phyloP scores from a whole-genome alignment of 64 coral and sea anemone species.

The Catalaphyllia jardinei region DNA sequence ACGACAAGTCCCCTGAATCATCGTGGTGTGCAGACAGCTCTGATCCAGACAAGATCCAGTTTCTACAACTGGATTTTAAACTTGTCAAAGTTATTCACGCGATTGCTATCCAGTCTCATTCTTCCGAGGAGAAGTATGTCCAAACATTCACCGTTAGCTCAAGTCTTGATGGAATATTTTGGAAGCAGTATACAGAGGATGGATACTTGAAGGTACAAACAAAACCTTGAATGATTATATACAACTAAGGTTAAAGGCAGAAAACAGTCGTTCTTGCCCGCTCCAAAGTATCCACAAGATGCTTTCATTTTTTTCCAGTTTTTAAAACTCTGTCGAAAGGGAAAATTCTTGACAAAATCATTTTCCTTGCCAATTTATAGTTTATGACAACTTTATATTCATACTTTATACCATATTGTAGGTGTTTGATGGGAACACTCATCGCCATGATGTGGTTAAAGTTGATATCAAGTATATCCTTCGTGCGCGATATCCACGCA shows the following conservation, averaged over 20 bases:
- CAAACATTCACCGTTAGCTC: background rate
- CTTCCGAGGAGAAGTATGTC: background rate
- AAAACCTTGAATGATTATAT: background rate
- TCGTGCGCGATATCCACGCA: constrained; percentile 34
- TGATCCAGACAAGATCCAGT: background rate
- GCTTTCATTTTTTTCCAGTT: too few species aligned
- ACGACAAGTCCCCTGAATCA: background rate
- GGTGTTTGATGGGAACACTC: constrained; percentile 55
- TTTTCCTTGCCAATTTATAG: too few species aligned
- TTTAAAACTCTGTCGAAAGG: too few species aligned
- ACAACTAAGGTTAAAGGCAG: background rate
- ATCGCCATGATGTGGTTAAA: constrained; percentile 20
- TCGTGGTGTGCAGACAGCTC: background rate
- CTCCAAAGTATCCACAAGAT: too few species aligned
- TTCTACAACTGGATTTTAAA: constrained; percentile 17
- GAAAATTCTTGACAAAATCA: too few species aligned
- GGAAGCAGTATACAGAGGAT: background rate
- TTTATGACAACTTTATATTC: background rate
- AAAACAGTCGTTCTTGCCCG: too few species aligned
- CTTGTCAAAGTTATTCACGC: background rate
- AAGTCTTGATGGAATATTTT: constrained; percentile 30
- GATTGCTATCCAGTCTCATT: constrained; percentile 1
- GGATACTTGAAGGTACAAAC: constrained; percentile 1
- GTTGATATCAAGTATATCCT: constrained; percentile 29
- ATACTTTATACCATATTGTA: background rate